These are phyloP conservation scores for Zeus faber DNA, from an alignment of 2,113 vertebrate species.

Conservation along the genomic window DNA sequence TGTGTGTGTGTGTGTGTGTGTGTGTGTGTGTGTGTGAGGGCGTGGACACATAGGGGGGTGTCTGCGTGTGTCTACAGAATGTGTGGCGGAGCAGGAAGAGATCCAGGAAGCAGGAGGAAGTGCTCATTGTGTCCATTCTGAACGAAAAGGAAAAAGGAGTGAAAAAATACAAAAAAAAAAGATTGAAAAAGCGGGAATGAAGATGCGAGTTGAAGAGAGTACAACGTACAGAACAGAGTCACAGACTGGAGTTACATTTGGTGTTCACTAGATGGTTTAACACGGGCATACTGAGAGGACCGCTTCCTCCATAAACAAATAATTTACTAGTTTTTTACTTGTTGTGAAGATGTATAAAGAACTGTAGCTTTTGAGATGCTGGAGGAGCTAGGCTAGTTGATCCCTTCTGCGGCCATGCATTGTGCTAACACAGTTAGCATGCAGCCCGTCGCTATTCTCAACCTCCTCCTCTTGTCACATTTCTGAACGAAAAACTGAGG, in stretches of 20 bases:
- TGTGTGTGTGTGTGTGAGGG: conserved; percentile 8
- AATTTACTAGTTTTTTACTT: too few species aligned
- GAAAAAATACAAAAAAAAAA: conserved; percentile 39
- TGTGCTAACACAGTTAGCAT: too few species aligned
- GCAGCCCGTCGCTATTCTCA: too few species aligned
- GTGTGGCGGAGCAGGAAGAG: conserved; percentile 31
- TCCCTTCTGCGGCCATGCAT: too few species aligned
- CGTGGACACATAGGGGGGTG: conserved; percentile 3
- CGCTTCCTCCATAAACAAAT: too few species aligned
- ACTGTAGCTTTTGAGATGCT: too few species aligned
- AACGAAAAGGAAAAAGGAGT: conserved; percentile 23
- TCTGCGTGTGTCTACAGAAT: neutral
- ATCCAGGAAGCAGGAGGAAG: conserved; percentile 48
- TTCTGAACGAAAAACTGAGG: too few species aligned
- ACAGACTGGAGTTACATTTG: neutral
- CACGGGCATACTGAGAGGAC: too few species aligned
- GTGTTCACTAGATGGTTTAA: neutral
- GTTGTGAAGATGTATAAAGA: too few species aligned
- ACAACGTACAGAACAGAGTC: neutral
- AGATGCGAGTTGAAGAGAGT: conserved; percentile 24
- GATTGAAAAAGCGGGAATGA: conserved; percentile 44
- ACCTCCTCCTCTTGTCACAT: too few species aligned
- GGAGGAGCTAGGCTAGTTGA: too few species aligned
- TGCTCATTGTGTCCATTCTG: conserved; percentile 42
- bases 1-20: conserved; percentile 11